phyloP scores from a whole-genome alignment of 1,140 invertebrate species.

The Ostrea denselamellosa region DNA sequence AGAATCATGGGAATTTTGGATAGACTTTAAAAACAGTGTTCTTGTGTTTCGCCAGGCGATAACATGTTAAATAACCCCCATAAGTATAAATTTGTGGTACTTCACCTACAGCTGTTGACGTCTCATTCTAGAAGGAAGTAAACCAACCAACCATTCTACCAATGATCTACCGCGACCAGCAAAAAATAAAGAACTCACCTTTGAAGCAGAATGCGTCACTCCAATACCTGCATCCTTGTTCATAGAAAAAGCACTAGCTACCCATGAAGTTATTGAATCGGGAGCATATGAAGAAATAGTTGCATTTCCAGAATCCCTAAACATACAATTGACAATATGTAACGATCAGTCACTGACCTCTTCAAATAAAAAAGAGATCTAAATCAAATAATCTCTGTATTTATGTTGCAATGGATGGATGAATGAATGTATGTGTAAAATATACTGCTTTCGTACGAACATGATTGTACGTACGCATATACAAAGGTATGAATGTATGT shows the following conservation, averaged over 20 bases:
- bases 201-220: slow-evolving; percentile 85
- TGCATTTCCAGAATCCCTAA: neutral
- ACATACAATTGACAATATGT: neutral
- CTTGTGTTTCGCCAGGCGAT: no score
- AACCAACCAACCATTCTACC: neutral
- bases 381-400: no score
- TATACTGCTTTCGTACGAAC: neutral
- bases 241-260: slow-evolving; percentile 94
- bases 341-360: no score
- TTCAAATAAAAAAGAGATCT: no score
- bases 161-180: neutral
- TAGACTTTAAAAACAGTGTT: no score
- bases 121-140: no score
- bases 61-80: no score
- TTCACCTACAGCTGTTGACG: no score
- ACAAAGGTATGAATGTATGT: neutral
- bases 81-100: no score
- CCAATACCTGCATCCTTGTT: slow-evolving; percentile 91
- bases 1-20: no score
- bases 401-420: no score
- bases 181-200: slow-evolving; percentile 72
- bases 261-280: slow-evolving; percentile 95
- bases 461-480: neutral
- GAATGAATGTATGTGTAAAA: no score
- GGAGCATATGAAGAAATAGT: slow-evolving; percentile 82